Base-by-base conservation (phyloP, 2,797 vertebrate genomes). In the Siniperca obscura region DNA sequence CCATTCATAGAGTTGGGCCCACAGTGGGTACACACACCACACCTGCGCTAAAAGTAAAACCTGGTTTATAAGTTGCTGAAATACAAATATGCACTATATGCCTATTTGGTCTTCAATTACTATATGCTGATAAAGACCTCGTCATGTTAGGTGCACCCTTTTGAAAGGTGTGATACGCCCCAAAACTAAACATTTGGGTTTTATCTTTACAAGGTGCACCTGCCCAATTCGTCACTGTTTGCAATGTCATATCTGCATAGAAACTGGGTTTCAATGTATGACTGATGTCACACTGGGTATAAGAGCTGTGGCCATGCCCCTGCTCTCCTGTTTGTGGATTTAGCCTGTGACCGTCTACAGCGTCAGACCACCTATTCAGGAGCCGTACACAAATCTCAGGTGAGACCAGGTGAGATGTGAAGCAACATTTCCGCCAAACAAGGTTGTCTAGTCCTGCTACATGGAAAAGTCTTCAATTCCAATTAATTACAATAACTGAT, bases 141-240 rank as follows among this genome's bases (percentile, higher is more conserved):
- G 27, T 74, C 21, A 80, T 71, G 42, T 19, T 34, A 70, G 61
- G 78, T 78, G 70, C 75, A 83, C 38, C 66, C n/a, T 83, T 85
- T 75, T 81, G 17, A 90, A 79, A 81, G 2, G 2, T 25, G 46
- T 17, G 9, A 42, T 86, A 93, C 90, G n/a, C 95, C 94, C 82
- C 46, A 80, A 94, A 93, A 86, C 60, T 92, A 95, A 96, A 95
- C 91, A 95, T 61, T 78, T 81, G 25, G 62, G 7, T 27, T 83
- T 86, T 85, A 34, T 67, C 30, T 80, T 74, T 52, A 30, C 57
- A 34, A 30, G 55, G 62, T 76, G 59, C 48, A 61, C 56, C 62
- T 74, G 46, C 57, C n/a, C 12, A 69, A 57, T 84, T 76, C 56
- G 76, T 66, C 53, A 81, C 46, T 76, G 79, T 88, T 90, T 76